Base-by-base conservation (phyloP, 1,140 invertebrate species). In the Cydia strobilella region DNA sequence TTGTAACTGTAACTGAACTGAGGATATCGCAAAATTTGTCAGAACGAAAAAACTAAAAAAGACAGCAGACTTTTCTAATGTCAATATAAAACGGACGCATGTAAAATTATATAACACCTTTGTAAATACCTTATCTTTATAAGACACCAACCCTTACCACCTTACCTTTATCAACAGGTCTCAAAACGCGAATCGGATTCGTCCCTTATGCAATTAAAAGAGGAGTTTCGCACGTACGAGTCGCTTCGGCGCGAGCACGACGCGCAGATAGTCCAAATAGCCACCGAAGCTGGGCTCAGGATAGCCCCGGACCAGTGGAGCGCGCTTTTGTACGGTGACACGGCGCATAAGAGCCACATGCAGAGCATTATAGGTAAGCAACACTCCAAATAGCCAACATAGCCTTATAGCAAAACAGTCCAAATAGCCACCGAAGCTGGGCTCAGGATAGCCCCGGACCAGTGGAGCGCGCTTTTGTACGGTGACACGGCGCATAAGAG, bases 231-330 rank as follows among this genome's bases (percentile, higher is more conserved):
- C 15, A 97, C 97, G 1, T 99, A 99, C 86, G 98, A 99, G 77
- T 95, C 97, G 3, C 88, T 99, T 18, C 94, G 99, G 72, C 94
- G 98, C 1, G 99, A 99, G 88, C 99, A 99, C 85, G 99, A 99
- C 92, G 97, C 98, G n/a, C 99, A 99, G 91, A 99, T 99, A 81
- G 97, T 99, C 9, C 97, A 98, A 93, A 99, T 99, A 81, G 99
- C 99, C 0, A 98, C 98, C 0, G 99, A 99, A 93, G 98, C 98
- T 18, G 99, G 99, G 12, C 93, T 99, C 5, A 94, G 98, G 48
- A 99, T 99, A 75, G 98, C 98, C 0, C 99, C 99, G 0, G 99
- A 99, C 86, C 98, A 99, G 87, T 99, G 99, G 99, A 99, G 98
- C 7, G 97, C 98, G 9, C 89, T 99, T 42, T 91, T 99, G 1